Conservation (phyloP, 2,888 invertebrate genomes). For the Habrosyne pyritoides region DNA sequence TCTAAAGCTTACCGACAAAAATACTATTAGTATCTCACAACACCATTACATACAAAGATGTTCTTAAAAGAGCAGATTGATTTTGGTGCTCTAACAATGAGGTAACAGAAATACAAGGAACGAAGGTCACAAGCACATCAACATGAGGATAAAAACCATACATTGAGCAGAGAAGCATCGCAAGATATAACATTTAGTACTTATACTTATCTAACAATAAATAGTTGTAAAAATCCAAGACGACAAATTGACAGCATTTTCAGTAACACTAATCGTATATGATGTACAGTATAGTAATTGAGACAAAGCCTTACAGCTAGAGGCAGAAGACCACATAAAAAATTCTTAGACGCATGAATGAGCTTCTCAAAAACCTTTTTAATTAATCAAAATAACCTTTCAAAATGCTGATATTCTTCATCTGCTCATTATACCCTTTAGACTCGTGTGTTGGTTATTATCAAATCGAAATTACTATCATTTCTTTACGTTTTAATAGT, state of each 20-base stretch:
- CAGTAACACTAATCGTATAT: conserved; percentile 69
- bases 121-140: conserved; percentile 34
- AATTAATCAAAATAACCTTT: background rate
- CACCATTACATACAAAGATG: conserved; percentile 1
- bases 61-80: background rate
- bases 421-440: background rate
- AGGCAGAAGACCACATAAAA: conserved; percentile 56
- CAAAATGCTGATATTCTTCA: background rate
- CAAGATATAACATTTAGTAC: conserved; percentile 45
- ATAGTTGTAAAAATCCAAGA: conserved; percentile 70
- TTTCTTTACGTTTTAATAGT: background rate
- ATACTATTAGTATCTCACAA: conserved; percentile 5
- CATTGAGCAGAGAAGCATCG: conserved; percentile 61
- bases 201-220: conserved; percentile 56
- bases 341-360: conserved; percentile 27
- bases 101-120: conserved; percentile 36
- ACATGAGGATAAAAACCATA: conserved; percentile 28
- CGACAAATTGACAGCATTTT: conserved; percentile 80
- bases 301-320: conserved; percentile 68
- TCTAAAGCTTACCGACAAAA: background rate
- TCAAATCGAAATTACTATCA: background rate
- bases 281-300: conserved; percentile 67
- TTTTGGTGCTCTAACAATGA: conserved; percentile 11
- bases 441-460: background rate
- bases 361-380: background rate